Base-by-base conservation (phyloP, 64 coral and sea anemone genomes). In the Astreopora myriophthalma region DNA sequence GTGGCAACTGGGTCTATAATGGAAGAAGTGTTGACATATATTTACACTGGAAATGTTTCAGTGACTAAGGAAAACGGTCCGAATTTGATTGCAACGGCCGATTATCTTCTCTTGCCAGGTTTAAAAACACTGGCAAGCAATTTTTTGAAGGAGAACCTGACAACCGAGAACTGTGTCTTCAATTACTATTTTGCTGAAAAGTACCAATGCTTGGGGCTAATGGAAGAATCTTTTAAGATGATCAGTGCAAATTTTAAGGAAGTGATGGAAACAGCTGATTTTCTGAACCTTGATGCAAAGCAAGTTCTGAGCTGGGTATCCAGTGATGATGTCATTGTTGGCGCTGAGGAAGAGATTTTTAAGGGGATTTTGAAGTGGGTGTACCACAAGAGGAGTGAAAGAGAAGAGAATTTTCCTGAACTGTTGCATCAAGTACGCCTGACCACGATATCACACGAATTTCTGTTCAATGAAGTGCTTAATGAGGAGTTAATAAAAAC, bases 331-430 rank as follows among this genome's bases (percentile, higher is more conserved):
- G 19, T 76, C 23, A 27, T 19, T 27, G 74, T 76, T 13, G 16
- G 19, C 30, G 74, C 74, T 76, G 74, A 76, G 40, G 42, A 76
- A 76, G 74, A 76, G 3, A 35, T 76, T 29, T 76, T 76, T 13
- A 30, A 26, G 7, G 74, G 74, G 49, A 76, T 76, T 76, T 38
- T 76, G 8, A 76, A 49, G 74, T 76, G 74, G 74, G 42, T 51
- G n/a, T 48, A 20, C 30, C 40, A 76, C 9, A 49, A 76, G 38
- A 76, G 7, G 25, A 48, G 24, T 39, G 74, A 76, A 76, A 76
- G 74, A 49, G 74, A 76, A 49, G 22, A 0, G 9, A 0, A 29
- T 14, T 76, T 76, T 76, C 42, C 25, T 3, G 40, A 0, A 0
- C 28, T 76, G 29, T 42, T 76, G 24, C 42, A 2, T 49, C 39